Evolutionary conservation across 2,888 invertebrate species (phyloP), one percentile per base, ranked within the genome.

Genomic region (Ptycholaimellus sp.): DNA sequence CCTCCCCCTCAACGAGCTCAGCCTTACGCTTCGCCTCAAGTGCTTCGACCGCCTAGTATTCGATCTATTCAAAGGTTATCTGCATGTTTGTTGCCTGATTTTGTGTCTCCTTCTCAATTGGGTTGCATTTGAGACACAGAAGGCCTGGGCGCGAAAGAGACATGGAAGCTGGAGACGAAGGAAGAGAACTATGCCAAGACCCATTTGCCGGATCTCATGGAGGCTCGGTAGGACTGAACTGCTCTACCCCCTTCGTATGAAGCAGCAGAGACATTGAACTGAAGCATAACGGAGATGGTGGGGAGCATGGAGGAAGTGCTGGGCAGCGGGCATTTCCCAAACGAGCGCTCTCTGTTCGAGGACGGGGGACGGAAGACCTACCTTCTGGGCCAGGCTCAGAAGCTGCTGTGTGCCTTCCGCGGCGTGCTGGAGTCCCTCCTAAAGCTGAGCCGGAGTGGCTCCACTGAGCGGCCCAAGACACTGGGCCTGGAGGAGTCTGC

Each of bases 1-100:
- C 3, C 49, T 50, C 28, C 53, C 54, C 3, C 37, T 56, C 33
- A 41, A 49, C 14, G 56, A 56, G 37, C 38, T 56, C 18, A 52
- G 51, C 38, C 49, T 44, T 41, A 54, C 52, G 2, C 40, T 54
- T 7, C 41, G 56, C 7, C 33, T 56, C 23, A 50, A 50, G 28
- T 42, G 49, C 20, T 38, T 56, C 19, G 47, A 47, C 1, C 40
- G 49, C 33, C 42, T 49, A 6, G 40, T 50, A n/a, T 14, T 11
- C 6, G n/a, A 11, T 7, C 17, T 30, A 30, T 30, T 30, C 9
- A 30, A 16, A 16, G 6, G 17, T 16, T 6, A 30, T 14, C 19
- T 4, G 2, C 17, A n/a, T 35, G 21, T 9, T 14, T 11, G 11
- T 33, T 20, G 20, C 9, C 18, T 20, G 6, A 7, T 13, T 20